Percentiles rank a stretch among this genome's conserved stretches.
phyloP scores from a whole-genome alignment of 2,113 vertebrate species.

The Takifugu flavidus region DNA sequence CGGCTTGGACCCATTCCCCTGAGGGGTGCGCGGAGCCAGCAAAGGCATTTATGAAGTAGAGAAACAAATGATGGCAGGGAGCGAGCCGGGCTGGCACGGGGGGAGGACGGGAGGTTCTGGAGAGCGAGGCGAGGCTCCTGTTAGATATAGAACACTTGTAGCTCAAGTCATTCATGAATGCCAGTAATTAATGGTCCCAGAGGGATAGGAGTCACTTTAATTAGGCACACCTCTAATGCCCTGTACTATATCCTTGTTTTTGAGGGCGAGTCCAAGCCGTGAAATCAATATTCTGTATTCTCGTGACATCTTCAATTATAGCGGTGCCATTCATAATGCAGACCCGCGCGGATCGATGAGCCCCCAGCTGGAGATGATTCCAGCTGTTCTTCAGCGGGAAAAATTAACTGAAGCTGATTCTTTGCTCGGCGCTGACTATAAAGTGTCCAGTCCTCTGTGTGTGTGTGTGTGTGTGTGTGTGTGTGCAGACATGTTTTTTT shows the following conservation, averaged over 20 bases:
- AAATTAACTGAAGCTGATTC: slow-evolving; percentile 32
- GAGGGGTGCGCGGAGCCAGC: slow-evolving; percentile 22
- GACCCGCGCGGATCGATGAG: slow-evolving; percentile 32
- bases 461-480: not conserved
- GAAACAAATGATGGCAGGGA: slow-evolving; percentile 62
- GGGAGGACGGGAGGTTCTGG: slow-evolving; percentile 9
- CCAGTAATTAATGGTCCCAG: slow-evolving; percentile 18
- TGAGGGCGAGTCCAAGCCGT: slow-evolving; percentile 34
- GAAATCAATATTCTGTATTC: slow-evolving; percentile 49
- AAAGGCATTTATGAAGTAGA: slow-evolving; percentile 57
- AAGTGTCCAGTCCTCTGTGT: slow-evolving; percentile 13
- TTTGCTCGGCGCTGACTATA: slow-evolving; percentile 35
- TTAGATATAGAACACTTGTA: slow-evolving; percentile 13
- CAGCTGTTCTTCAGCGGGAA: slow-evolving; percentile 19
- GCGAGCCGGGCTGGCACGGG: slow-evolving; percentile 10
- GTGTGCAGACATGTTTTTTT: slow-evolving; percentile 15
- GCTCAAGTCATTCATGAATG: slow-evolving; percentile 21
- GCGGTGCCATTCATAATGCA: slow-evolving; percentile 52
- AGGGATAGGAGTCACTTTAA: slow-evolving; percentile 16
- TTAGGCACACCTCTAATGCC: slow-evolving; percentile 23
- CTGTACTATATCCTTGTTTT: slow-evolving; percentile 20
- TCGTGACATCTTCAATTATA: slow-evolving; percentile 40
- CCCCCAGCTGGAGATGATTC: slow-evolving; percentile 47
- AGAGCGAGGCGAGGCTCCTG: slow-evolving; percentile 1
- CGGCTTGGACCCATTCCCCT: slow-evolving; percentile 58